phyloP scores from a whole-genome alignment of 2,113 vertebrate species.

The Daphoenositta chrysoptera region DNA sequence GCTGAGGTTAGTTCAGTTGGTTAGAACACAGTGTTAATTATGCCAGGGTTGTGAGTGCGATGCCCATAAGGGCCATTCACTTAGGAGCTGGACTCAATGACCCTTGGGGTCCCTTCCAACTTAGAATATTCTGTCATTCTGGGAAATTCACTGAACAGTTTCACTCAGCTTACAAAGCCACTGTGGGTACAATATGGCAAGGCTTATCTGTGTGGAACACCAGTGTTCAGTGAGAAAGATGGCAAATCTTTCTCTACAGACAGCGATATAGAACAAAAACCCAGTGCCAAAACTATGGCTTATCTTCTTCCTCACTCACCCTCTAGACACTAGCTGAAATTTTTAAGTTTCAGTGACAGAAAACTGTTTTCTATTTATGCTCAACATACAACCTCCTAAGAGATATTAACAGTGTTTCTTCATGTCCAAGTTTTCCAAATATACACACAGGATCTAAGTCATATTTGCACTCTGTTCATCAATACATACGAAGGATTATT shows the following conservation, averaged over 20 bases:
- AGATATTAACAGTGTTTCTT: background rate
- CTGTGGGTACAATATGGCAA: background rate
- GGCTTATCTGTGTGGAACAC: background rate
- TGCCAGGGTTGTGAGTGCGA: background rate
- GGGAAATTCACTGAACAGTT: background rate
- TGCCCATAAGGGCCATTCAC: background rate
- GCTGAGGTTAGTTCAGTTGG: background rate
- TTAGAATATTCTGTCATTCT: background rate
- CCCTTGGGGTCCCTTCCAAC: no score
- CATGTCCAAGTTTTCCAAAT: background rate
- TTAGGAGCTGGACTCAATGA: background rate
- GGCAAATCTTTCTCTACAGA: background rate
- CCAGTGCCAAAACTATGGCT: fast-evolving
- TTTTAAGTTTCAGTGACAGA: background rate
- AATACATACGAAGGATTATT: background rate
- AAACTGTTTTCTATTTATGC: background rate
- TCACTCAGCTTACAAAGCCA: background rate
- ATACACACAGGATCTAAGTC: background rate
- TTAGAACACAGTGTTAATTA: background rate
- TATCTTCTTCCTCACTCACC: background rate
- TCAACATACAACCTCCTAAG: background rate
- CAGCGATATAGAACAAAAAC: background rate
- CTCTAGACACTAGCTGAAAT: background rate
- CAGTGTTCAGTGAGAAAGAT: background rate
- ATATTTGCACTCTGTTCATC: background rate